Percentiles rank a stretch among this genome's conserved stretches.
Conservation (phyloP, 2,888 invertebrate species). For the Ochropleura plecta region DNA sequence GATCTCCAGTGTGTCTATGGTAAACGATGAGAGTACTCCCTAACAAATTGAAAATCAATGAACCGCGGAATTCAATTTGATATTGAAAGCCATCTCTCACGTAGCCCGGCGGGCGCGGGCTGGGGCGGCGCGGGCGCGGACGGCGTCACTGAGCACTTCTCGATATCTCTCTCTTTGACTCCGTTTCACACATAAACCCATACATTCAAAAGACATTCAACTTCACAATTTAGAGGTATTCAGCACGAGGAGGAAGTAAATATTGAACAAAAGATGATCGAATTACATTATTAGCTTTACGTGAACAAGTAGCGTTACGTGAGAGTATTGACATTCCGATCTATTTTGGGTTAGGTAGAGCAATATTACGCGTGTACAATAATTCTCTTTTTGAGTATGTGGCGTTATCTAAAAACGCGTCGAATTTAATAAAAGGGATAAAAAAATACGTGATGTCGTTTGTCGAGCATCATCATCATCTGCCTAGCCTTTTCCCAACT, state of each 20-base stretch:
- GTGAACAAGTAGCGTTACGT: conserved; percentile 58
- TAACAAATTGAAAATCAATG: conserved; percentile 92
- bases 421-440: conserved; percentile 1
- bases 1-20: conserved; percentile 83
- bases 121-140: conserved; percentile 67
- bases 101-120: conserved; percentile 75
- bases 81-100: conserved; percentile 91
- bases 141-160: conserved; percentile 79
- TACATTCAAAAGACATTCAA: conserved; percentile 76
- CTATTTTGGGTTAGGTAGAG: conserved; percentile 37
- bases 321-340: conserved; percentile 59
- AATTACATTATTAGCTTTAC: conserved; percentile 65
- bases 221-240: conserved; percentile 68
- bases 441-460: conserved; percentile 5
- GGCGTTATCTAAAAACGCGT: not conserved
- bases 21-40: conserved; percentile 87
- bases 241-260: conserved; percentile 62
- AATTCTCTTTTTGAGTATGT: conserved; percentile 22
- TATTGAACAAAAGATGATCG: conserved; percentile 67
- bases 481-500: too few species aligned
- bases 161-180: conserved; percentile 85
- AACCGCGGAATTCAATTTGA: conserved; percentile 93
- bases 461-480: too few species aligned
- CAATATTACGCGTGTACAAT: conserved; percentile 26
- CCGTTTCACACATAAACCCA: conserved; percentile 82